These are phyloP conservation scores for Gobiocypris rarus DNA, from an alignment of 2,113 vertebrate genomes.

Conservation along the genomic window DNA sequence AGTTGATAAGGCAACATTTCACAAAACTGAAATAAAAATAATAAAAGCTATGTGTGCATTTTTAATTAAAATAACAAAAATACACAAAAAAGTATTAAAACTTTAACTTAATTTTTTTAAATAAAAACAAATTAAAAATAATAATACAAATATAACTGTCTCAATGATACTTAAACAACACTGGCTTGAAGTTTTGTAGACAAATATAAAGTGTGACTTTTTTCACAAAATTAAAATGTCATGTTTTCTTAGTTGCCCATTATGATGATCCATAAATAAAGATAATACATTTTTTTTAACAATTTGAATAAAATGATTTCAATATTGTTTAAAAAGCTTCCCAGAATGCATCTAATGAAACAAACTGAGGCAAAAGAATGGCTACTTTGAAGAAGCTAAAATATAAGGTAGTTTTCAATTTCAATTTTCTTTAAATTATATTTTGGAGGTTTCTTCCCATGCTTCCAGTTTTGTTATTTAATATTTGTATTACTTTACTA, in stretches of 20 bases:
- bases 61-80: not conserved
- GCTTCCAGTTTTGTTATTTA: not conserved
- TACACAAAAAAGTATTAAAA: not conserved
- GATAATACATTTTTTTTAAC: too few relatives aligned
- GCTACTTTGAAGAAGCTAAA: too few relatives aligned
- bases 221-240: too few relatives aligned
- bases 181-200: too few relatives aligned
- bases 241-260: too few relatives aligned
- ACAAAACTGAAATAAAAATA: not conserved
- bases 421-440: not conserved
- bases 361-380: not conserved
- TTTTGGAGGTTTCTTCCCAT: not conserved
- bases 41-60: too few relatives aligned
- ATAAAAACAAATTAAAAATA: not conserved
- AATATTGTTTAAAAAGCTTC: not conserved
- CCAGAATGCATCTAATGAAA: not conserved
- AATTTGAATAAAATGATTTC: not conserved
- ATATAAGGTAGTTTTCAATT: not conserved
- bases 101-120: not conserved
- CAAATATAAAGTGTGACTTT: too few relatives aligned
- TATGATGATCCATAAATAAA: too few relatives aligned
- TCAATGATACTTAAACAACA: too few relatives aligned
- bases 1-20: not conserved
- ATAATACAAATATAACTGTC: not conserved
- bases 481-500: not conserved